phyloP scores from a whole-genome alignment of 1,140 invertebrate genomes.

The Muscidifurax raptorellus region DNA sequence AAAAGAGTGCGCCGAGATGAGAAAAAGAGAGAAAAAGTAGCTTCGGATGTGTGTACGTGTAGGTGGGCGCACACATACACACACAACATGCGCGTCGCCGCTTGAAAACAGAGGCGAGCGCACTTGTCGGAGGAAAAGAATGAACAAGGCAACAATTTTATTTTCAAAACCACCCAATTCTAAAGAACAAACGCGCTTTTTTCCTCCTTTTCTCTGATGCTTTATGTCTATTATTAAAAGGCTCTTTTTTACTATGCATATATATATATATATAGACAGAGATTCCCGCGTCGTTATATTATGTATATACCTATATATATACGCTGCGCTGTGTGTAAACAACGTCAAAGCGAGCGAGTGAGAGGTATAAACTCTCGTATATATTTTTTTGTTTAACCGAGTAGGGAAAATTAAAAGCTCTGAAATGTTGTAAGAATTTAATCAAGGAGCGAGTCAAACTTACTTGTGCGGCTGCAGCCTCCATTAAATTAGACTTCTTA shows the following conservation, averaged over 20 bases:
- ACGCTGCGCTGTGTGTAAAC: not conserved
- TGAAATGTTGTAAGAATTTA: constrained; percentile 48
- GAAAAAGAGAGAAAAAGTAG: not conserved
- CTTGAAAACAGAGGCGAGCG: not conserved
- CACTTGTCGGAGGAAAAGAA: not conserved
- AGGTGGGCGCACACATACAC: not conserved
- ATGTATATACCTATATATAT: no score
- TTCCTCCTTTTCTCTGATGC: not conserved
- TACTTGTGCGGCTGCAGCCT: constrained; percentile 41
- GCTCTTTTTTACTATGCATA: no score
- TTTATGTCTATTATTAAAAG: no score
- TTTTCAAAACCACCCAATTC: not conserved
- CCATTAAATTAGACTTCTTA: constrained; percentile 54
- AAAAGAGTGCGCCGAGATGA: constrained; percentile 5
- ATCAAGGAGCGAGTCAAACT: constrained; percentile 44
- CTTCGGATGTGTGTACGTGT: not conserved
- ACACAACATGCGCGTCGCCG: not conserved
- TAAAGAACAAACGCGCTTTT: not conserved
- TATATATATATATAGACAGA: no score
- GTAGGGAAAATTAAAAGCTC: not conserved
- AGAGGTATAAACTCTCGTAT: not conserved
- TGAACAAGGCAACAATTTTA: not conserved
- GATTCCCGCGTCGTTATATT: not conserved
- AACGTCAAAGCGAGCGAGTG: no score
- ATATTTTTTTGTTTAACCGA: not conserved